Evolutionary conservation across 2,888 invertebrate species (phyloP).

Genomic region (Sesia bembeciformis): DNA sequence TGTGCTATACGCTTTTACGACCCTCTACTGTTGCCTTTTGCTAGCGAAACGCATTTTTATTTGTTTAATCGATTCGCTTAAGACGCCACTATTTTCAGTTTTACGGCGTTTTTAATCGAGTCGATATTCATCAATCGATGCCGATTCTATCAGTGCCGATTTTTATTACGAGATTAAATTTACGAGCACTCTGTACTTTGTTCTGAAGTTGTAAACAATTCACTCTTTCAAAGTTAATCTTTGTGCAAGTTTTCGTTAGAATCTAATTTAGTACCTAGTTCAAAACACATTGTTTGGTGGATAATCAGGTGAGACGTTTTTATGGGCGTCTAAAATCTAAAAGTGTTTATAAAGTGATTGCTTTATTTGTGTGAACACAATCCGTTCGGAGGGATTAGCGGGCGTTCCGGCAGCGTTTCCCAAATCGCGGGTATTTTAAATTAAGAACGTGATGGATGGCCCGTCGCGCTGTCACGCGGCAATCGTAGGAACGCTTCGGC

Average conservation of each 20-base stretch:
- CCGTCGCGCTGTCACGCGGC: slow-evolving; percentile 59
- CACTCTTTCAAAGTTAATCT: slow-evolving; percentile 34
- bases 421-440: slow-evolving; percentile 69
- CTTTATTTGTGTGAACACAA: slow-evolving; percentile 46
- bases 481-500: slow-evolving; percentile 45
- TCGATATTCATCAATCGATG: slow-evolving; percentile 45
- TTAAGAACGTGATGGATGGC: slow-evolving; percentile 70
- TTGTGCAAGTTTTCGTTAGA: slow-evolving; percentile 37
- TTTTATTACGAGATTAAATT: slow-evolving; percentile 63
- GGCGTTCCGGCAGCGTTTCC: slow-evolving; percentile 45
- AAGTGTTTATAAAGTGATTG: slow-evolving; percentile 48
- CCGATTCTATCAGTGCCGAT: slow-evolving; percentile 47
- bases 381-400: slow-evolving; percentile 50
- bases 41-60: slow-evolving; percentile 68
- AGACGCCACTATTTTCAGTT: slow-evolving; percentile 35
- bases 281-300: slow-evolving; percentile 26
- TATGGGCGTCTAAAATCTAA: slow-evolving; percentile 36
- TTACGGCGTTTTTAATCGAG: slow-evolving; percentile 60
- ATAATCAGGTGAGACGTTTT: slow-evolving; percentile 31
- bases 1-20: slow-evolving; percentile 71
- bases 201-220: slow-evolving; percentile 44
- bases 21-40: slow-evolving; percentile 57
- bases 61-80: slow-evolving; percentile 71
- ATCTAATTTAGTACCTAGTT: slow-evolving; percentile 31
- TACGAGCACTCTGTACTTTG: slow-evolving; percentile 66